Evolutionary conservation across 2,113 vertebrate species (phyloP), one percentile per base, ranked within the genome.

Genomic region (Oncorhynchus tshawytscha): DNA sequence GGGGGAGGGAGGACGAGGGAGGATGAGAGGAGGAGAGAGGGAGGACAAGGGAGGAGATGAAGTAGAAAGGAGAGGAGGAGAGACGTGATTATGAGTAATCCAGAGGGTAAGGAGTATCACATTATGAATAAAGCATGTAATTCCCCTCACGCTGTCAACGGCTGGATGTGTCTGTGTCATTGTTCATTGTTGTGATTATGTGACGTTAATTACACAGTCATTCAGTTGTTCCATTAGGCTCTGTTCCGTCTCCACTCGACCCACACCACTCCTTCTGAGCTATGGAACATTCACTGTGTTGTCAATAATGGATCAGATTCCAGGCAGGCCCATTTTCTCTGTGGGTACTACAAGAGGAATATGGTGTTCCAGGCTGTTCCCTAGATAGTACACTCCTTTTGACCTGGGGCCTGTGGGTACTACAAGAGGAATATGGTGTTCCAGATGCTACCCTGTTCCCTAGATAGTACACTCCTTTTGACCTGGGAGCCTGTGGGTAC

Each of bases 251-350:
- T n/a, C 16, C 51, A 18, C 51, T 54, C 51, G 24, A 27, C 24
- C 29, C 22, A 49, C 49, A 12, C 68, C 2, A 57, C 0, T 72
- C 49, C 25, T 67, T 34, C 74, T 67, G 7, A 75, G 25, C 69
- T 54, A 59, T 62, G 29, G 5, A 34, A 51, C 59, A 62, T 31
- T 34, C 31, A 76, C 49, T 66, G 71, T 60, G 74, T 12, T 70
- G 12, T 69, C 24, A 62, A 39, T 78, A 81, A 81, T 2, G 8
- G 51, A 72, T 81, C 0, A 48, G 73, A 79, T 86, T 66, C 70
- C 49, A 65, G 60, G 73, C 27, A 45, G 39, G 39, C 39, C 9
- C 39, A 45, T 45, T 45, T 45, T n/a, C n/a, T n/a, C 25, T 25
- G 25, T 25, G 25, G 25, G 25, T 25, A 25, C 25, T 25, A 25